phyloP scores from a whole-genome alignment of 2,888 invertebrate genomes.

The Kuschelorhynchus macadamiae region DNA sequence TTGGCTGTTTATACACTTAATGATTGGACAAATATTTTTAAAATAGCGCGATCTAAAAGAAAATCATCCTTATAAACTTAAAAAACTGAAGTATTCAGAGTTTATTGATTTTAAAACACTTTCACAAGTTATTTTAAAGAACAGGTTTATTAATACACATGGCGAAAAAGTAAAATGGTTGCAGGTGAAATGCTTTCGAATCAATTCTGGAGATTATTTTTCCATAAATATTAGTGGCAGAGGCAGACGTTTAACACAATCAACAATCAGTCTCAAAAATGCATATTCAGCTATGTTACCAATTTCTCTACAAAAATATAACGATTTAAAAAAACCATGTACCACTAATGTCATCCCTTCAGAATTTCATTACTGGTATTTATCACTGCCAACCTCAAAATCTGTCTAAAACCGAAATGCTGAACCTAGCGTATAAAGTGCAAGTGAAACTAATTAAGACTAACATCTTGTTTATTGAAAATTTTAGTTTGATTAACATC shows the following conservation, averaged over 20 bases:
- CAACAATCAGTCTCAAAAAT: conserved; percentile 6
- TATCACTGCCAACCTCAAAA: conserved; percentile 6
- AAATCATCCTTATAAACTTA: conserved; percentile 8
- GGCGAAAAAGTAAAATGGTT: conserved; percentile 24
- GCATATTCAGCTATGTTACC: conserved; percentile 16
- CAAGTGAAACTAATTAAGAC: conserved; percentile 8
- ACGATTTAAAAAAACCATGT: conserved; percentile 8
- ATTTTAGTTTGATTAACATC: too few relatives aligned
- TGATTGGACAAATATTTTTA: conserved; percentile 17
- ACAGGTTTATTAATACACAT: conserved; percentile 3
- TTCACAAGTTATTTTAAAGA: conserved; percentile 19
- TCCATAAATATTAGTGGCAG: conserved; percentile 7
- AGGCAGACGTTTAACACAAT: conserved; percentile 8
- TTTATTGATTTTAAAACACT: conserved; percentile 26
- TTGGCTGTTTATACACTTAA: conserved; percentile 9
- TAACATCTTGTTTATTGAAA: too few relatives aligned
- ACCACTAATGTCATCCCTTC: neutral
- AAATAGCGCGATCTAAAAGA: conserved; percentile 13
- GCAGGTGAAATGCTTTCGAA: conserved; percentile 13
- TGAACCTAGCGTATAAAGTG: conserved; percentile 13
- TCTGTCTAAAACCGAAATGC: neutral
- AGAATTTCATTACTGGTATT: conserved; percentile 24
- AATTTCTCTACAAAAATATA: conserved; percentile 16
- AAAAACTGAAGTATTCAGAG: conserved; percentile 13
- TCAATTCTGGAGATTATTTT: conserved; percentile 10